Evolutionary conservation across 2,113 vertebrate genomes (phyloP), one percentile per base, ranked within the genome.

Genomic region (Grammomys dolichurus): DNA sequence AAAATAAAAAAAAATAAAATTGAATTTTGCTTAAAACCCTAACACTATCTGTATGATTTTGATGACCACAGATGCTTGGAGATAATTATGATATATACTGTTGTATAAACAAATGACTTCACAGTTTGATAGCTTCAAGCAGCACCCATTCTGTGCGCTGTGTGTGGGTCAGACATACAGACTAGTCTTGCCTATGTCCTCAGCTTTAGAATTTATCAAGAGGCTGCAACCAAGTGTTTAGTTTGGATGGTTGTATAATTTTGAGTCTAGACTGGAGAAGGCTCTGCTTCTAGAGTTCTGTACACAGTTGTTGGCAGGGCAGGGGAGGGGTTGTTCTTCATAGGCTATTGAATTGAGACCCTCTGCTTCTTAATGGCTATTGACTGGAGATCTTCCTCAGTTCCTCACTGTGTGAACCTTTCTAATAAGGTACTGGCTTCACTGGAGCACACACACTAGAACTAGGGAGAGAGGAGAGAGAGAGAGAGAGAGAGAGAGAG

Each of bases 71-170:
- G 13, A 80, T 31, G 11, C 75, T 93, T 93, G 31, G 69, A 92
- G 70, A 80, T 7, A 5, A 75, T 75, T 54, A 46, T 90, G 19
- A 75, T 84, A 60, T n/a, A 20, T 60, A 60, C 51, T 94, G 14
- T 60, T 84, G 3, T 73, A 3, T 90, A 56, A 60, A 80, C 43
- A 89, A 80, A 70, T 84, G 19, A 63, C 58, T 24, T 85, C 17
- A 87, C 56, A n/a, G 48, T 77, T 93, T 76, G 93, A 67, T 67
- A 89, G 7, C 3, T 90, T 91, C 72, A 89, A 75, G 43, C 43
- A 72, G 10, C 22, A 75, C 12, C 36, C 11, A 31, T 76, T 86
- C 82, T 11, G 56, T 60, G 33, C 3, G 1, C 28, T 89, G 63
- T 85, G 33, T 80, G 36, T 4, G 73, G 69, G 14, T 90, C 75